Evolutionary conservation across 2,888 invertebrate species (phyloP), one percentile per base, ranked within the genome.

Genomic region (Adelphocoris suturalis): DNA sequence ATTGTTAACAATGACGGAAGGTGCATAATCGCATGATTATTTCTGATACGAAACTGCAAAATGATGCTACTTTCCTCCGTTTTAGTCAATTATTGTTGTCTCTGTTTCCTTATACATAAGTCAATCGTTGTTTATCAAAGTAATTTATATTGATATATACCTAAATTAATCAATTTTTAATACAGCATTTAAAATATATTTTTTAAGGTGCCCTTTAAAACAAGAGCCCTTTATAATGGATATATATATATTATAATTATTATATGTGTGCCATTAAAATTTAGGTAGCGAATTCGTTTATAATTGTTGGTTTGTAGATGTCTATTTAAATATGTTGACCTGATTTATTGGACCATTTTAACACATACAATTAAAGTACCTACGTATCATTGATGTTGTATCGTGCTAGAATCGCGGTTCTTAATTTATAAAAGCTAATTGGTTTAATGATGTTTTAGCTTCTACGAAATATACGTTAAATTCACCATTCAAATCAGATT

Each of bases 31-130:
- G 37, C 37, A 37, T 37, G 37, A 37, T 37, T 37, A 37, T 37
- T 37, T 37, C 37, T 37, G 7, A 4, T 4, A 37, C 37, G 37
- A 37, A 37, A 37, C 37, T 37, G 37, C 37, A 7, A 4, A 2
- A 37, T 4, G 37, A 37, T 37, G 37, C 37, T 37, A 37, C 37
- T 4, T 37, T 37, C 7, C 37, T 52, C 2, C 52, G 11, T 68
- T 68, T 68, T 68, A 68, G 68, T 68, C 68, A 68, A 68, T 68
- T 68, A 23, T 61, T n/a, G 7, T 68, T 68, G 68, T 23, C 68
- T 68, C 23, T 68, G 68, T 68, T 68, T 68, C 57, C 68, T 68
- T 68, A 68, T 68, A n/a, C 37, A 37, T 37, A 23, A 27, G 27
- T 27, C 57, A 57, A 57, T 57, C 68, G 23, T 61, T 61, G 61